Base-by-base conservation (phyloP, 2,113 vertebrate species). In the Zosterops japonicus region DNA sequence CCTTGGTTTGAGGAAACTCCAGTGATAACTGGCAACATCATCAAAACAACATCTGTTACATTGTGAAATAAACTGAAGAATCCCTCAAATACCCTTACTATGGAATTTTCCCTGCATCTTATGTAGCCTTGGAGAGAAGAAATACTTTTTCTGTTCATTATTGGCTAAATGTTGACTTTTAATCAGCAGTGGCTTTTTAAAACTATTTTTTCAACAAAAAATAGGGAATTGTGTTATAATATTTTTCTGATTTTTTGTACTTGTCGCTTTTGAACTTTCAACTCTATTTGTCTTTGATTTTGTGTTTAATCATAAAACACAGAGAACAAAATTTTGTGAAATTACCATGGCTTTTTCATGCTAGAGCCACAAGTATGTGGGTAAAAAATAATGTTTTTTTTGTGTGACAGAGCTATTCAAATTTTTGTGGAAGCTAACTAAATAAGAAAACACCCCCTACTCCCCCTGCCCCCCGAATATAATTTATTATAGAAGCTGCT, bases 261-360 rank as follows among this genome's bases (percentile, higher is more conserved):
- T 71, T 11, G 42, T 65, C 63, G 68, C 22, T 87, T 84, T 94
- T 93, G 65, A 57, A 60, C 20, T 49, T 81, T 49, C 36, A 71
- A 29, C 39, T 50, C 16, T 74, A 74, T 91, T 72, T 79, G 7
- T 92, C 35, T 67, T 87, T 90, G 89, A 78, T 90, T 61, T 25
- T 64, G 35, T 25, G 17, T 77, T 95, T 69, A 93, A 83, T 75
- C 94, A 12, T 56, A 76, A 89, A 78, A 74, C 72, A 11, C 39
- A 49, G 42, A 76, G 33, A 83, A 64, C 6, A 94, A 72, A 85
- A n/a, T 74, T 64, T 49, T 89, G 65, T 86, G 94, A 80, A 92
- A 52, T 67, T 90, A 57, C 80, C 92, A 14, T 75, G 82, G 15
- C 39, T 94, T 87, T 96, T 96, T 82, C 53, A 22, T 85, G 41